Percentiles rank a stretch among this genome's conserved stretches.
phyloP scores from a whole-genome alignment of 2,797 vertebrate genomes.

The Gorsachius magnificus region DNA sequence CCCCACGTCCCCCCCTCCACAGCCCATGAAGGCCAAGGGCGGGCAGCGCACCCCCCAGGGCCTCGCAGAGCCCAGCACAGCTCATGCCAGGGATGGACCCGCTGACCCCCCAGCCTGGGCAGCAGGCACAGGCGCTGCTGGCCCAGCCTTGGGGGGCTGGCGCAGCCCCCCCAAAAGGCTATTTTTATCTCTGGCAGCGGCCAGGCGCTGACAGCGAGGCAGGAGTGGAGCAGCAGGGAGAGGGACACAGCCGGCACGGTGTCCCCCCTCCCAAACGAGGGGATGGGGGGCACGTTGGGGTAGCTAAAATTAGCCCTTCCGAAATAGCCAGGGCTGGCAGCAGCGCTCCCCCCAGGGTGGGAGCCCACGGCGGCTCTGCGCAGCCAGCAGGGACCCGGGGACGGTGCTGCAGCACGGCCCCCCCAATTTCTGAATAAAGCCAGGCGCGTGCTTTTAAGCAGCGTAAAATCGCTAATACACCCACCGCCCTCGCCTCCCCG shows the following conservation, averaged over 20 bases:
- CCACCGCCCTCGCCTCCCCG: neutral
- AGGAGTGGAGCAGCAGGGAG: neutral
- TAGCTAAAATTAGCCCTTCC: neutral
- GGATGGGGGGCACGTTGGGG: neutral
- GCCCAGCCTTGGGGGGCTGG: fast-evolving
- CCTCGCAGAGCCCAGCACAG: neutral
- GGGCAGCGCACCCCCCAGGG: neutral
- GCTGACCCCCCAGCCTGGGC: neutral
- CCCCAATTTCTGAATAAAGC: neutral
- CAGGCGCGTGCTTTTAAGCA: neutral
- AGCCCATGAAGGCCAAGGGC: neutral
- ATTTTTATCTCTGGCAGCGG: neutral
- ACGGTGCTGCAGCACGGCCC: neutral
- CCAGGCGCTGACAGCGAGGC: neutral
- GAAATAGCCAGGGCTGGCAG: neutral
- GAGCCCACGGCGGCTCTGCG: neutral
- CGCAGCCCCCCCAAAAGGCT: fast-evolving
- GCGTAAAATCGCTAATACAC: neutral
- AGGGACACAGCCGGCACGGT: neutral
- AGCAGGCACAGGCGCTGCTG: neutral
- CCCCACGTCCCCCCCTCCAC: neutral
- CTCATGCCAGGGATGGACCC: neutral
- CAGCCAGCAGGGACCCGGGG: neutral
- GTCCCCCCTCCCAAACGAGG: neutral
- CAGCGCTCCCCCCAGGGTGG: neutral